Evolutionary conservation across 2,888 invertebrate species (phyloP), one percentile per base, ranked within the genome.

Genomic region (Sarcophaga rosellei): DNA sequence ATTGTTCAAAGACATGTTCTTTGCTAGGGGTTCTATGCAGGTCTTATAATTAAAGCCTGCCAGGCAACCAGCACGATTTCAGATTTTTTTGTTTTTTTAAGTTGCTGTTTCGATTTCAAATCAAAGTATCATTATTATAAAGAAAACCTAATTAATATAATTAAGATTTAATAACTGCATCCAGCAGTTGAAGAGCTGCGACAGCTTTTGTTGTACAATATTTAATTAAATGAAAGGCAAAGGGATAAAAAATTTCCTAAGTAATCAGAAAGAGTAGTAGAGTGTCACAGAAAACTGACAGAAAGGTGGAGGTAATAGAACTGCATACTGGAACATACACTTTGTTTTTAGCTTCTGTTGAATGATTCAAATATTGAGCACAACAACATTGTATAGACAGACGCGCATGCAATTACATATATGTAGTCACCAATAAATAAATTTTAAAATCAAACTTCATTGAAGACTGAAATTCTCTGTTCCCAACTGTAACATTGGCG

Each of bases 31-130:
- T 70, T 72, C 78, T 84, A 86, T 86, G 86, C 84, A 86, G 86
- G 86, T 84, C 74, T n/a, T 23, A 53, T 68, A 81, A 81, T 84
- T 84, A 75, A 68, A 72, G 75, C 86, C 84, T 81, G 83, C 83
- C 1, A 6, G 61, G 10, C 10, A 63, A 63, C 3, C 15, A 25
- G 8, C 23, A 12, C 4, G n/a, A 53, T 2, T 17, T 17, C n/a
- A 15, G 53, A 53, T 15, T 53, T 53, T 53, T 23, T 23, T 23
- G 2, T 5, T 15, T 5, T 53, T 53, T 53, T 53, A 53, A 53
- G 15, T 53, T 35, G 35, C 35, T 35, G 6, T 35, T 35, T 35
- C 35, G 35, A 35, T 10, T 35, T 35, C 2, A 35, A 35, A 35
- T 35, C 35, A 35, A 53, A 53, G 17, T 53, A 4, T 15, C 17